phyloP scores from a whole-genome alignment of 2,797 vertebrate genomes.

The Acanthornis magna region DNA sequence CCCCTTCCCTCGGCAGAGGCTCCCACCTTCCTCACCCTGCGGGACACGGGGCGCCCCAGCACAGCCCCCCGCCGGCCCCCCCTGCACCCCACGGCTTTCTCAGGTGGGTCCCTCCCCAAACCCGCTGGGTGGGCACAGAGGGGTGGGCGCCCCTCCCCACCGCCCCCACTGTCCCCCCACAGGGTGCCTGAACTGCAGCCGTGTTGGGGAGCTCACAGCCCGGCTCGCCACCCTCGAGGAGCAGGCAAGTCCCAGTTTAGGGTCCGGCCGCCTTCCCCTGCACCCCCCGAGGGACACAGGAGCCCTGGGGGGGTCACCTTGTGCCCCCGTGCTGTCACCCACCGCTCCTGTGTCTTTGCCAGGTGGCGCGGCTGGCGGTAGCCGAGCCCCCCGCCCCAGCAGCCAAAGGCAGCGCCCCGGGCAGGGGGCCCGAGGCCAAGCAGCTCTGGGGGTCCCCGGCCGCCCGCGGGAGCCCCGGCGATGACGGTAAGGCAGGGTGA shows the following conservation, averaged over 20 bases:
- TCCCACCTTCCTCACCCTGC: constrained; percentile 70
- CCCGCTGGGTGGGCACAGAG: background rate
- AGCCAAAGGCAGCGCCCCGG: constrained; percentile 51
- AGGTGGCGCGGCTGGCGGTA: constrained; percentile 82
- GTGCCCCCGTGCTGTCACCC: background rate
- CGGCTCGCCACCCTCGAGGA: constrained; percentile 83
- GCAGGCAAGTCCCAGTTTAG: constrained; percentile 74
- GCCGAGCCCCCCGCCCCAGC: constrained; percentile 19
- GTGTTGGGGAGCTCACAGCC: constrained; percentile 80
- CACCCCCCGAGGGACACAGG: background rate
- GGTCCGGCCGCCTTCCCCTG: background rate
- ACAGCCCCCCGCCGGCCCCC: constrained; percentile 67
- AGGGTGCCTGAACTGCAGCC: constrained; percentile 94
- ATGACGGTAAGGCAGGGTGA: constrained; percentile 25
- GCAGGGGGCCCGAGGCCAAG: constrained; percentile 61
- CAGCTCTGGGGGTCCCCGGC: constrained; percentile 78
- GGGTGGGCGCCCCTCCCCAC: background rate
- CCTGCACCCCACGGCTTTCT: constrained; percentile 64
- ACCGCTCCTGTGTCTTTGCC: background rate
- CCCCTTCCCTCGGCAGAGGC: constrained; percentile 66
- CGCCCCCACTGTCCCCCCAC: fast-evolving
- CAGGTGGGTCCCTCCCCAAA: constrained; percentile 45
- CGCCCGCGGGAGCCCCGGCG: constrained; percentile 81
- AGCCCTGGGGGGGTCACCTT: background rate
- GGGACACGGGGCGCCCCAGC: constrained; percentile 74